Conservation (phyloP, 2,113 vertebrate genomes). For the Trochalopteron elliotii region DNA sequence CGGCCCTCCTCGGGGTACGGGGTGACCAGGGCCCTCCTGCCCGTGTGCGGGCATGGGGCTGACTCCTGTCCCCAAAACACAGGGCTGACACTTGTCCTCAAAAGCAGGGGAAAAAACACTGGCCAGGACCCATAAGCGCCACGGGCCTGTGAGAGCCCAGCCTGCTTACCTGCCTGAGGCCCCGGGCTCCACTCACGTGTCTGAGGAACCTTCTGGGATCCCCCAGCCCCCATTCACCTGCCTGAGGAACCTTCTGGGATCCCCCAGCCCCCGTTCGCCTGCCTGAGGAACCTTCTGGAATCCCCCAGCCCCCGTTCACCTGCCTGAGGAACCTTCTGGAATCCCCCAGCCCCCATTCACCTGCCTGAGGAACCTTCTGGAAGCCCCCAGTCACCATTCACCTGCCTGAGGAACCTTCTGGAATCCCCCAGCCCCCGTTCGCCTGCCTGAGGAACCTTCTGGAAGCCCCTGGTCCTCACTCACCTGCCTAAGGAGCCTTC, state of each 20-base stretch:
- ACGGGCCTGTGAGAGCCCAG: rapidly evolving
- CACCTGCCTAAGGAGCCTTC: too few relatives aligned
- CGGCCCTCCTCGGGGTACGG: neutral
- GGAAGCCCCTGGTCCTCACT: too few relatives aligned
- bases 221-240: rapidly evolving
- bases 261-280: rapidly evolving
- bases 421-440: neutral
- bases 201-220: neutral
- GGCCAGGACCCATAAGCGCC: rapidly evolving
- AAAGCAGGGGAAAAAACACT: neutral
- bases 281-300: neutral
- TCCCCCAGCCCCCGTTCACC: rapidly evolving
- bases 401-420: neutral
- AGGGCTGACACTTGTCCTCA: neutral
- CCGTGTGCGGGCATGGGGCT: rapidly evolving
- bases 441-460: too few relatives aligned
- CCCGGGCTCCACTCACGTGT: rapidly evolving
- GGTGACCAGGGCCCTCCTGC: neutral
- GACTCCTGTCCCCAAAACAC: neutral
- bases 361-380: neutral
- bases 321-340: neutral
- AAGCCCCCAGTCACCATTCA: rapidly evolving
- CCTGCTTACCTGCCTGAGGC: neutral
- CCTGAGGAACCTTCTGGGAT: neutral
- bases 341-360: neutral